Evolutionary conservation across 2,888 invertebrate genomes (phyloP).

Genomic region (Athalia cordata): DNA sequence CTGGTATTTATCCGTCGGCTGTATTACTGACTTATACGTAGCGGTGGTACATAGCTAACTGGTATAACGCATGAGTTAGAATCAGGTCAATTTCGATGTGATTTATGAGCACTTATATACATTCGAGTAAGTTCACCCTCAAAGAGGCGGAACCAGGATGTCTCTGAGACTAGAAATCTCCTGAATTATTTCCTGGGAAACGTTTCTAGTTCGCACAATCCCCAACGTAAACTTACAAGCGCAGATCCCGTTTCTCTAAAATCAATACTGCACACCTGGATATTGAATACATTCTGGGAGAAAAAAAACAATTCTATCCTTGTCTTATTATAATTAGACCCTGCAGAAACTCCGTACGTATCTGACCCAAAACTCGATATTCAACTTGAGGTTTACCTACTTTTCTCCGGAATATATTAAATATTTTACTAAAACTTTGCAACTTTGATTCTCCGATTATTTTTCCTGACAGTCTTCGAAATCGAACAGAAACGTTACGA

Average conservation of each 20-base stretch:
- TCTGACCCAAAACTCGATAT: neutral
- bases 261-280: slow-evolving; percentile 70
- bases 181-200: slow-evolving; percentile 65
- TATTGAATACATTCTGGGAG: neutral
- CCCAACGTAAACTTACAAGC: slow-evolving; percentile 64
- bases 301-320: neutral
- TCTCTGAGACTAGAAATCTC: neutral
- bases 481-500: too few relatives aligned
- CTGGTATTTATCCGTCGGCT: too few relatives aligned
- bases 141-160: neutral
- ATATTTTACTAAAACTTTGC: too few relatives aligned
- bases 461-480: too few relatives aligned
- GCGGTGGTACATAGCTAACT: too few relatives aligned
- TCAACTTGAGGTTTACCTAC: neutral
- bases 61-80: neutral
- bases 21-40: too few relatives aligned
- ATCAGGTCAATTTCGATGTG: slow-evolving; percentile 26
- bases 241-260: slow-evolving; percentile 68
- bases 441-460: too few relatives aligned
- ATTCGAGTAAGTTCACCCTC: neutral
- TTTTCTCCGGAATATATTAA: too few relatives aligned
- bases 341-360: neutral
- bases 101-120: neutral
- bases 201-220: slow-evolving; percentile 45
- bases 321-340: neutral